A percentile compares a stretch with the other conserved stretches of the same genome.
Conservation (phyloP, 2,888 invertebrate species). For the Saturnia japonica region DNA sequence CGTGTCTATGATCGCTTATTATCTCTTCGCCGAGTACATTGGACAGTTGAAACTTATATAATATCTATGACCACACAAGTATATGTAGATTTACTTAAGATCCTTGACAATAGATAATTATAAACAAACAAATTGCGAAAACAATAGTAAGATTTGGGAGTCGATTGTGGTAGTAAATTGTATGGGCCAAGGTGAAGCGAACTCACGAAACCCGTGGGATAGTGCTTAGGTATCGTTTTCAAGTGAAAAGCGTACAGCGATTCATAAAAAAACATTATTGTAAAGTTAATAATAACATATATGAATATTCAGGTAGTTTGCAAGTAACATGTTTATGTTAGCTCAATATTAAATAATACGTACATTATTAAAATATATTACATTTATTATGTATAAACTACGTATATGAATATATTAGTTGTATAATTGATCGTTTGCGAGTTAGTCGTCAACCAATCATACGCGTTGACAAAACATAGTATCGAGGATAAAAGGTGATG, state of each 20-base stretch:
- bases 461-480: no score
- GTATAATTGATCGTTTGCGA: no score
- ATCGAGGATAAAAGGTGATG: no score
- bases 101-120: constrained; percentile 18
- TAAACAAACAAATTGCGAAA: constrained; percentile 34
- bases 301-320: no score
- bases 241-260: constrained; percentile 7
- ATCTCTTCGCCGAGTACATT: not conserved
- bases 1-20: not conserved
- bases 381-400: no score
- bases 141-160: constrained; percentile 55
- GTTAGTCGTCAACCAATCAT: no score
- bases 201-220: constrained; percentile 55
- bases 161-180: constrained; percentile 46
- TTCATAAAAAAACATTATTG: not conserved
- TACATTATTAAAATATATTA: no score
- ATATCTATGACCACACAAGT: no score
- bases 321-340: no score
- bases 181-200: constrained; percentile 50
- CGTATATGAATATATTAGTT: no score
- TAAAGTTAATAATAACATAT: no score
- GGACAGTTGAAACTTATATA: not conserved
- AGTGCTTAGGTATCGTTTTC: constrained; percentile 25
- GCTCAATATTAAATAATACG: no score
- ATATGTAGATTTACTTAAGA: not conserved